A percentile compares a stretch with the other conserved stretches of the same genome.
phyloP scores from a whole-genome alignment of 2,797 vertebrate genomes.

The Chelon labrosus region DNA sequence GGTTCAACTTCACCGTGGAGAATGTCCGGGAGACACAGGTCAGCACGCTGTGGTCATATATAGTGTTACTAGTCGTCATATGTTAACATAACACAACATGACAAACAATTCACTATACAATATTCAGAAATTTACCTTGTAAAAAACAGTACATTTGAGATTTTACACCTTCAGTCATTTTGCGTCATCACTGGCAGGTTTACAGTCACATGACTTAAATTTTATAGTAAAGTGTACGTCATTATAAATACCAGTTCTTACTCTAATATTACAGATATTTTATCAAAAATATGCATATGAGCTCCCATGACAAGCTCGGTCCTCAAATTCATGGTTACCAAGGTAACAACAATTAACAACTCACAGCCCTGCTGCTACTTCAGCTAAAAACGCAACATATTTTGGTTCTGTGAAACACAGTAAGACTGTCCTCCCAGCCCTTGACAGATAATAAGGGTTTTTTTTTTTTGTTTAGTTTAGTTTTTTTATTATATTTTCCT shows the following conservation, averaged over 20 bases:
- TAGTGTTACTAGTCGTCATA: not conserved
- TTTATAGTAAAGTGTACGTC: not conserved
- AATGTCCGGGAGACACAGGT: constrained; percentile 96
- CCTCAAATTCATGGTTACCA: too few species aligned
- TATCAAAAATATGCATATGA: not conserved
- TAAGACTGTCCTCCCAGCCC: too few species aligned
- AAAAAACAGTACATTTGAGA: not conserved
- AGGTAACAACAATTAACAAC: too few species aligned
- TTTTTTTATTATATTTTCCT: too few species aligned
- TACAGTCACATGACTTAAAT: not conserved
- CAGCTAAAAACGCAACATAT: too few species aligned
- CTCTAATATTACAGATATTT: not conserved
- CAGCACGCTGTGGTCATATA: constrained; percentile 53
- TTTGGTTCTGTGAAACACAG: too few species aligned
- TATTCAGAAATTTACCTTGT: not conserved
- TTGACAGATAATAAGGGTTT: too few species aligned
- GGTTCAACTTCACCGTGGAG: constrained; percentile 99
- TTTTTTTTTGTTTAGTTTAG: too few species aligned
- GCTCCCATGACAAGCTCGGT: too few species aligned
- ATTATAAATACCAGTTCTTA: not conserved
- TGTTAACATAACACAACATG: not conserved
- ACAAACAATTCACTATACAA: not conserved
- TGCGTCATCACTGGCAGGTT: not conserved
- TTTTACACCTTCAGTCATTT: not conserved
- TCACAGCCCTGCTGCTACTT: too few species aligned